Percentiles rank a stretch among this genome's conserved stretches.
phyloP scores from a whole-genome alignment of 2,888 invertebrate genomes.

The Epiblema foenella region DNA sequence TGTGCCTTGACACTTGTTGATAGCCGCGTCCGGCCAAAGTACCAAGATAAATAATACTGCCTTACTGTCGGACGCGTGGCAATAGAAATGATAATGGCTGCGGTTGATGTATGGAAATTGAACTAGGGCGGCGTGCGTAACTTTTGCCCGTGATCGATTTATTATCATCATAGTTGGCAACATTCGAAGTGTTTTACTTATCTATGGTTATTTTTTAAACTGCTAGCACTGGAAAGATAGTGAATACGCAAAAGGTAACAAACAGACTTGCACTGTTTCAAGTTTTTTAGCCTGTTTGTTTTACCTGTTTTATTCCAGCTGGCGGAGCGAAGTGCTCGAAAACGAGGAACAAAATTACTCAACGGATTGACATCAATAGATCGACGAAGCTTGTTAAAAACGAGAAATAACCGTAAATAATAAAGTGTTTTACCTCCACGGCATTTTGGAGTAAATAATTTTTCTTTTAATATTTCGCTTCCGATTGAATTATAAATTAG shows the following conservation, averaged over 20 bases:
- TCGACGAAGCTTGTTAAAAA: not conserved
- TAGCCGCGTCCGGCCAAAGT: constrained; percentile 65
- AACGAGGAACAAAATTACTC: constrained; percentile 1
- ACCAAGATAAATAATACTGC: constrained; percentile 61
- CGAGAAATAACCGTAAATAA: not conserved
- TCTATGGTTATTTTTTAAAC: not conserved
- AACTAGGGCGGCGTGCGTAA: constrained; percentile 28
- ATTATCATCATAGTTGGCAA: constrained; percentile 16
- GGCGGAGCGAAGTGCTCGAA: not conserved
- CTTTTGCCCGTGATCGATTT: constrained; percentile 23
- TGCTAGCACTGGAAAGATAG: not conserved
- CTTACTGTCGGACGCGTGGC: constrained; percentile 53
- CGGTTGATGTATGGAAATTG: constrained; percentile 39
- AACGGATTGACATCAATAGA: constrained; percentile 6
- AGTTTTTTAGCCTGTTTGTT: not conserved
- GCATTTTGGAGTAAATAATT: not conserved
- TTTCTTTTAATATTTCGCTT: not conserved
- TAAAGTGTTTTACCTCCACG: not conserved
- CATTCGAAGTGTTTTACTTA: not conserved
- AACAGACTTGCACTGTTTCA: not conserved
- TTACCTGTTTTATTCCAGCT: not conserved
- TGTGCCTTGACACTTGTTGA: constrained; percentile 79
- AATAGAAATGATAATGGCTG: constrained; percentile 56
- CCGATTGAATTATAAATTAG: not conserved
- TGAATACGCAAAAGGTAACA: not conserved